Base-by-base conservation (phyloP, 1,140 invertebrate genomes). In the Rhyacophila brunnea region DNA sequence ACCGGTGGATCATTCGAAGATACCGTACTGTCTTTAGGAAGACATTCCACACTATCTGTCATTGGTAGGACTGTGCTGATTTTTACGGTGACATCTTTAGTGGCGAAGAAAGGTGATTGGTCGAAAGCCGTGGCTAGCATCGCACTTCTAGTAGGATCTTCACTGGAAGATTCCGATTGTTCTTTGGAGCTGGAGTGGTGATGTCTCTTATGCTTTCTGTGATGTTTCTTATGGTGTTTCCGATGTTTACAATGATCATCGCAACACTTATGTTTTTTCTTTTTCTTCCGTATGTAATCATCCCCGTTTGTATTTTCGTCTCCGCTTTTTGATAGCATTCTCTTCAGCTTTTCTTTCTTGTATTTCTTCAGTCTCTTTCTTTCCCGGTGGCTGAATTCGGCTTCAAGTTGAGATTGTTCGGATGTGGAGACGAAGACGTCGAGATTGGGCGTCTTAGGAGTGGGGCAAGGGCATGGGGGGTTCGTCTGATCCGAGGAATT, bases 181-280 rank as follows among this genome's bases (percentile, higher is more conserved):
- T 93, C 92, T 75, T 92, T 92, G 47, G 81, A 81, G 62, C 83
- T 87, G 36, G 91, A 89, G 49, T 88, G 87, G 71, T 88, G 87
- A 67, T 89, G 85, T 64, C 89, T 89, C 64, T 86, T 85, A 68
- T 91, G 89, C 74, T 90, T 89, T 58, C 85, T 84, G 58, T 88
- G 75, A 32, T 77, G 86, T 68, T 88, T 89, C 67, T 87, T 87
- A 64, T 87, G 86, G 65, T 87, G 86, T 69, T 81, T 81, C 35
- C 83, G 79, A 62, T 90, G 88, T 61, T 87, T 90, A 40, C 88
- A 87, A 60, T 83, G 82, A 55, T 87, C 83, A 53, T 88, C 87
- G 51, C 77, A 81, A 63, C 81, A 87, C 67, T 86, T 87, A 67
- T 89, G 87, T 63, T 83, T 88, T 68, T 81, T 88, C 67, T 85